phyloP scores from a whole-genome alignment of 2,888 invertebrate genomes.

The Troides aeacus region DNA sequence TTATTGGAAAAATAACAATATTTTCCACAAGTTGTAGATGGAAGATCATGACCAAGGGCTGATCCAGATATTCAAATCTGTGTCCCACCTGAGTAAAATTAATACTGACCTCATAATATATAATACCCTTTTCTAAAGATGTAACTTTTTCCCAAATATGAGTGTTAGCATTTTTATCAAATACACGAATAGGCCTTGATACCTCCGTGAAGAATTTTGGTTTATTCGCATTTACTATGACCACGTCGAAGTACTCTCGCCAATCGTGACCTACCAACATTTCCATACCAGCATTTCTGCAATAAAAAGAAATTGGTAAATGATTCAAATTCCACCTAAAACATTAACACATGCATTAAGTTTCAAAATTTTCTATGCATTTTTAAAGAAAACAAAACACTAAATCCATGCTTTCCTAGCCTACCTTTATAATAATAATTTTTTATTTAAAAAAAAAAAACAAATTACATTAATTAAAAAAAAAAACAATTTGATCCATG shows the following conservation, averaged over 20 bases:
- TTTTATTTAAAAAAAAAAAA: too few species aligned
- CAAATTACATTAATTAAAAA: not conserved
- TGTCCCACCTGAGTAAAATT: not conserved
- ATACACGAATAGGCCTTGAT: slow-evolving; percentile 93
- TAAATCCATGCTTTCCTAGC: too few species aligned
- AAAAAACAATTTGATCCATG: not conserved
- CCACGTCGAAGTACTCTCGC: slow-evolving; percentile 95
- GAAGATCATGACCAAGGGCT: not conserved
- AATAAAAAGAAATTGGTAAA: not conserved
- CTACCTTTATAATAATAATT: too few species aligned
- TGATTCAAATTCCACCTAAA: too few species aligned
- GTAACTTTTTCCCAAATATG: slow-evolving; percentile 96
- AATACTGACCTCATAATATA: slow-evolving; percentile 91
- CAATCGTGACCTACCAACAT: slow-evolving; percentile 93
- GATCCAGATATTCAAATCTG: not conserved
- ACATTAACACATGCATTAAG: too few species aligned
- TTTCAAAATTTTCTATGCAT: too few species aligned
- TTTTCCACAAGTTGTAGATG: too few species aligned
- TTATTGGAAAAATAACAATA: too few species aligned
- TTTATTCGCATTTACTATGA: slow-evolving; percentile 96
- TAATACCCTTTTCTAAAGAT: slow-evolving; percentile 90
- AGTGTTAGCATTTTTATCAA: slow-evolving; percentile 88
- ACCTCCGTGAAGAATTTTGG: slow-evolving; percentile 97
- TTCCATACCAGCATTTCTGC: slow-evolving; percentile 94
- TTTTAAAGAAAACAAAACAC: too few species aligned